Conservation (phyloP, 2,797 vertebrate genomes). For the Pristis pectinata region DNA sequence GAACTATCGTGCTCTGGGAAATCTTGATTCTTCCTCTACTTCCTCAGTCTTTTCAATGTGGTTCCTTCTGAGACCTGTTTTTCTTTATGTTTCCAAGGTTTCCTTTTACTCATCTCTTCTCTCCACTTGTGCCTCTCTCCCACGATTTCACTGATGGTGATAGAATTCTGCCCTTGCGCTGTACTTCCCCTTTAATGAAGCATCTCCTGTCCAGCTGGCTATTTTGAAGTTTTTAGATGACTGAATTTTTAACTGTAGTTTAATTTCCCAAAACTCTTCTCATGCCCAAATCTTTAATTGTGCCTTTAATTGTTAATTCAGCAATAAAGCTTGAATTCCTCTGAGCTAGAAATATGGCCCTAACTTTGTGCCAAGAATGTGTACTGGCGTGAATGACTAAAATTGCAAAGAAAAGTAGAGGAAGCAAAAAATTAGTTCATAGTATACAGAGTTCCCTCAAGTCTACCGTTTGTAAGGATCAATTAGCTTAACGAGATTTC, state of each 20-base stretch:
- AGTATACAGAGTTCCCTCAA: not conserved
- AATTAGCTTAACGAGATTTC: not conserved
- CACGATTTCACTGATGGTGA: not conserved
- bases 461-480: not conserved
- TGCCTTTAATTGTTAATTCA: not conserved
- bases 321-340: not conserved
- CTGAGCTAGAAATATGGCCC: not conserved
- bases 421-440: not conserved
- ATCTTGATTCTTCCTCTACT: not conserved
- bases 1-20: slow-evolving; percentile 9
- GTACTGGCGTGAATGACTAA: not conserved
- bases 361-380: not conserved
- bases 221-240: not conserved
- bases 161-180: not conserved
- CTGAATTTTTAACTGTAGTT: not conserved
- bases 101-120: not conserved
- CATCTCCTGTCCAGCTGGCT: not conserved
- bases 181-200: not conserved
- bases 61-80: slow-evolving; percentile 19
- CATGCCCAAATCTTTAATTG: not conserved
- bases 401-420: not conserved
- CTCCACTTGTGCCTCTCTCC: not conserved
- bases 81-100: not conserved
- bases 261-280: not conserved
- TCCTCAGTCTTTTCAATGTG: slow-evolving; percentile 10